Evolutionary conservation across 2,797 vertebrate genomes (phyloP).

Genomic region (Chelmon rostratus): DNA sequence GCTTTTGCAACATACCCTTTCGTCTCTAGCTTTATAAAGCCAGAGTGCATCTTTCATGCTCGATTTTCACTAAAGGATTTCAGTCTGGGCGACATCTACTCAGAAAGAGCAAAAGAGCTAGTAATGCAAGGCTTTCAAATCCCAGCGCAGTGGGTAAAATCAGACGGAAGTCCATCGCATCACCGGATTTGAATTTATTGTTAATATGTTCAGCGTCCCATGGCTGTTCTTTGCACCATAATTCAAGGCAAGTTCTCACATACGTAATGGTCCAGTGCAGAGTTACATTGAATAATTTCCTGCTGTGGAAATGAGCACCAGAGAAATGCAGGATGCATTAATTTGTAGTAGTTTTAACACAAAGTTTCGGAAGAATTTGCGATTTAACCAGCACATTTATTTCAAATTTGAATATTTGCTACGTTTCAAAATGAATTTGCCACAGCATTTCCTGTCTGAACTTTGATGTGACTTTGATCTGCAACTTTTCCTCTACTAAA

Average conservation of each 20-base stretch:
- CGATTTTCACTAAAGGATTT: too few species aligned
- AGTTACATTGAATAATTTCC: background rate
- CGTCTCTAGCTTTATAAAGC: too few species aligned
- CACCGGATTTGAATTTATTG: background rate
- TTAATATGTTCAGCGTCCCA: background rate
- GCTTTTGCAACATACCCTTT: too few species aligned
- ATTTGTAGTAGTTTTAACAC: background rate
- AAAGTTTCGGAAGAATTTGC: slow-evolving; percentile 5
- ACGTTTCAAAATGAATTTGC: slow-evolving; percentile 29
- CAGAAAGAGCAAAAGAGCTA: background rate
- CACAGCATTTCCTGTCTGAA: slow-evolving; percentile 52
- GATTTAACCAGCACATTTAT: background rate
- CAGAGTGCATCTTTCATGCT: too few species aligned
- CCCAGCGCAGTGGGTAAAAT: background rate
- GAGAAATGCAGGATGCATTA: background rate
- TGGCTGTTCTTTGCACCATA: background rate
- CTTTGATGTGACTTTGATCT: slow-evolving; percentile 59
- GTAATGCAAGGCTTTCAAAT: background rate
- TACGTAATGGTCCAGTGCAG: background rate
- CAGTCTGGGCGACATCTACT: too few species aligned
- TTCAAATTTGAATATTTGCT: slow-evolving; percentile 9
- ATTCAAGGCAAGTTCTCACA: background rate
- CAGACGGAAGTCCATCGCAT: background rate
- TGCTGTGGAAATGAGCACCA: background rate
- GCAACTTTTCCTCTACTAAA: slow-evolving; percentile 59